Evolutionary conservation across 92 coral and sea anemone genomes (phyloP), one percentile per base, ranked within the genome.

Genomic region (Parazoanthus atlanticus): DNA sequence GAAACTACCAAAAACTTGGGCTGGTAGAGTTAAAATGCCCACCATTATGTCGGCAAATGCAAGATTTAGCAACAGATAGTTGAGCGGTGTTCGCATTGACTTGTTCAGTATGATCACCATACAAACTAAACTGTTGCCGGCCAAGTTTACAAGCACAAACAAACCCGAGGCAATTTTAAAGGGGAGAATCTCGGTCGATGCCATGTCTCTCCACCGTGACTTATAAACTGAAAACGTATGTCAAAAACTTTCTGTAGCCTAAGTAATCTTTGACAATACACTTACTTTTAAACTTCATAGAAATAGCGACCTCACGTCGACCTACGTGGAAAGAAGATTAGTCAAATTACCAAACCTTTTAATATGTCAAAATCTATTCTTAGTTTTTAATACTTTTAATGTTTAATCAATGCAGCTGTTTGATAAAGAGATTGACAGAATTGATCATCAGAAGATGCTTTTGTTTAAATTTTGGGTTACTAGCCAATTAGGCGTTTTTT

Each of bases 11-110:
- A 72, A 72, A 2, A 72, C 76, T 32, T 72, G 36, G 19, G 30
- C 76, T 72, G 76, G 76, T 0, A 72, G 36, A 2, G 76, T 29
- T 16, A 72, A 32, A 72, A 72, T 29, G 23, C 76, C 76, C 0
- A 72, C 34, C 76, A 72, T 72, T 30, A 72, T 72, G 38, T 72
- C 76, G 7, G 76, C 76, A 72, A 72, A 21, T 10, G 76, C 76
- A 72, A 72, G 76, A 72, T 72, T 72, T 31, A 72, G 21, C 40
- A 72, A 30, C 10, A 72, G 40, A 72, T 72, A 72, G 7, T 72
- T 72, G 40, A 72, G 33, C 0, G 76, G 76, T 16, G 76, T 72
- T 29, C 38, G 76, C 76, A 72, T 72, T 72, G 76, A 72, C 40
- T 30, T 72, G n/a, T 72, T 72, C 21, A 72, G 76, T 8, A 72